Conservation (phyloP, 2,888 invertebrate genomes). For the Eupithecia pulchellata region DNA sequence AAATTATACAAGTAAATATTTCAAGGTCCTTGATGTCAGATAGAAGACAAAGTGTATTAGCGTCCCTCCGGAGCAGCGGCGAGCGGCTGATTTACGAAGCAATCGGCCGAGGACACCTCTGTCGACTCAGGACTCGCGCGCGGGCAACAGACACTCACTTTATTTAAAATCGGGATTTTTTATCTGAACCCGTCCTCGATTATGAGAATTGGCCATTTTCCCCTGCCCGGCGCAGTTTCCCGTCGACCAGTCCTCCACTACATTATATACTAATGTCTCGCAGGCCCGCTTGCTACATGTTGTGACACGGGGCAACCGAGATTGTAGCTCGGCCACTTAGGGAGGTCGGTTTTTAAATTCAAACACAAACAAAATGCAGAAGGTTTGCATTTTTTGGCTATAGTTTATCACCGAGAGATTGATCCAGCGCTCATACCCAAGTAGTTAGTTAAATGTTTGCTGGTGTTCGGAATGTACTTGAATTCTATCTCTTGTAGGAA, state of each 20-base stretch:
- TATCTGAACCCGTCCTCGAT: too few species aligned
- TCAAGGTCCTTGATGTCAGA: not conserved
- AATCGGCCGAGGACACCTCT: constrained; percentile 40
- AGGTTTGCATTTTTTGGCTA: too few species aligned
- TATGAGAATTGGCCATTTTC: too few species aligned
- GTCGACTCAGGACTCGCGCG: constrained; percentile 5
- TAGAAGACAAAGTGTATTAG: constrained; percentile 3
- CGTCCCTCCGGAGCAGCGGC: not conserved
- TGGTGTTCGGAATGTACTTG: not conserved
- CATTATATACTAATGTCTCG: too few species aligned
- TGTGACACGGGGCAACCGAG: too few species aligned
- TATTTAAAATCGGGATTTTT: not conserved
- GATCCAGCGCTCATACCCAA: not conserved
- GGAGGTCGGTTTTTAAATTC: too few species aligned
- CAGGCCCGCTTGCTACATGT: too few species aligned
- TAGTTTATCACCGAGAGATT: too few species aligned
- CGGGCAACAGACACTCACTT: constrained; percentile 6
- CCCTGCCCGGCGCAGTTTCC: too few species aligned
- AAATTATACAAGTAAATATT: constrained; percentile 2
- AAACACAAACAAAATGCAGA: not conserved
- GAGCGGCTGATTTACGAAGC: constrained; percentile 41
- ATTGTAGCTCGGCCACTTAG: too few species aligned
- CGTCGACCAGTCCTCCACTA: too few species aligned
- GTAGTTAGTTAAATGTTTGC: not conserved
- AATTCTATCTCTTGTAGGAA: not conserved